phyloP scores from a whole-genome alignment of 1,140 invertebrate genomes.

The Lepidurus packardi region DNA sequence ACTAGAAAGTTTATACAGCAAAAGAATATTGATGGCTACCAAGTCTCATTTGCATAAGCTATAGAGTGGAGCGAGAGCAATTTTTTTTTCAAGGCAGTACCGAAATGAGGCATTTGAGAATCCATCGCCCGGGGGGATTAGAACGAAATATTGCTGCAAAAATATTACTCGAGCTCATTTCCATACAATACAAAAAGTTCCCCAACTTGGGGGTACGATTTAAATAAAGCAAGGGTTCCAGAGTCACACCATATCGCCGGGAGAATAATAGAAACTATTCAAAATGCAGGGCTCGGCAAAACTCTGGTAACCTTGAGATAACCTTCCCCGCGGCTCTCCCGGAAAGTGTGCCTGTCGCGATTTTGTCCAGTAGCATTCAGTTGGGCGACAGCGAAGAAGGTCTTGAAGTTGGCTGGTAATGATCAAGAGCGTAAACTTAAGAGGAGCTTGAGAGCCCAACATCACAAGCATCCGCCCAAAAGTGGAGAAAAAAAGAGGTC shows the following conservation, averaged over 20 bases:
- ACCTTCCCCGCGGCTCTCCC: not conserved
- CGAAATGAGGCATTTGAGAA: too few relatives aligned
- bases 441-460: not conserved
- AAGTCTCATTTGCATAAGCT: too few relatives aligned
- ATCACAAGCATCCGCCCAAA: not conserved
- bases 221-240: not conserved
- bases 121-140: too few relatives aligned
- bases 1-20: too few relatives aligned
- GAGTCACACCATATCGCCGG: not conserved
- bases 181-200: not conserved
- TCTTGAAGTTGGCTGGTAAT: not conserved
- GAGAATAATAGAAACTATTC: not conserved
- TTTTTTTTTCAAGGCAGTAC: too few relatives aligned
- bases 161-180: not conserved
- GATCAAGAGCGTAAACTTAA: not conserved
- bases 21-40: too few relatives aligned
- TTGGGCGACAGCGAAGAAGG: not conserved
- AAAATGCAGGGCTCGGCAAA: not conserved
- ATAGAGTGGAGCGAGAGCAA: too few relatives aligned
- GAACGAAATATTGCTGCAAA: too few relatives aligned
- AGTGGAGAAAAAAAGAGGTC: not conserved
- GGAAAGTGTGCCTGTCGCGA: not conserved
- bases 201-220: not conserved
- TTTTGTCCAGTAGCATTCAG: not conserved
- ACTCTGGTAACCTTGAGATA: not conserved